Percentiles rank a stretch among this genome's conserved stretches.
phyloP scores from a whole-genome alignment of 2,113 vertebrate species.

The Verasper variegatus region DNA sequence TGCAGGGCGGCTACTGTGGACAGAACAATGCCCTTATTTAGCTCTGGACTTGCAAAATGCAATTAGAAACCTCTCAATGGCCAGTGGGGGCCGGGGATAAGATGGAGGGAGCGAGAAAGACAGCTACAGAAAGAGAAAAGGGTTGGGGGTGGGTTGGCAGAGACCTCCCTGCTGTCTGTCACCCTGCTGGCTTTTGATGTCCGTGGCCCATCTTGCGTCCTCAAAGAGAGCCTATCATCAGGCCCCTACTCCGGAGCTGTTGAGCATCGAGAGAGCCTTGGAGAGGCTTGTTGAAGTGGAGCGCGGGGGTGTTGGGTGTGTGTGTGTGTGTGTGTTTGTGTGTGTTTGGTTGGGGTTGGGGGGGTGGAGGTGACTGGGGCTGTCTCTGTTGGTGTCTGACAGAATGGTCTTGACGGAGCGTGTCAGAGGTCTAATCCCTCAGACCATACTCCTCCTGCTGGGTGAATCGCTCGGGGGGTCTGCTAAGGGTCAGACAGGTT shows the following conservation, averaged over 20 bases:
- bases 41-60: conserved; percentile 81
- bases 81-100: conserved; percentile 71
- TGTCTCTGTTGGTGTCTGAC: conserved; percentile 74
- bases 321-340: conserved; percentile 1
- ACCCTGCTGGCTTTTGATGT: conserved; percentile 86
- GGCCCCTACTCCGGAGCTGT: conserved; percentile 81
- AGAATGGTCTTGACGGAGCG: conserved; percentile 85
- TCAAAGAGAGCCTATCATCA: conserved; percentile 84
- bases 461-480: conserved; percentile 72
- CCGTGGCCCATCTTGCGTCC: conserved; percentile 81
- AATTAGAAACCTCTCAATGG: conserved; percentile 82
- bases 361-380: conserved; percentile 64
- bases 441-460: conserved; percentile 79
- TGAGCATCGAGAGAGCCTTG: conserved; percentile 67
- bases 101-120: conserved; percentile 57
- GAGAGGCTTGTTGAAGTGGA: conserved; percentile 71
- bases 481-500: conserved; percentile 76
- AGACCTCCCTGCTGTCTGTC: conserved; percentile 83
- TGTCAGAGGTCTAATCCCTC: conserved; percentile 81
- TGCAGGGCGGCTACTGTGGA: conserved; percentile 67
- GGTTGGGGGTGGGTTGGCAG: conserved; percentile 36
- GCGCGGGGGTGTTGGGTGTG: conserved; percentile 36
- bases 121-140: conserved; percentile 40
- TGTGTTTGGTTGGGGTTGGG: conserved; percentile 11
- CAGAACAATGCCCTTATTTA: conserved; percentile 82